phyloP scores from a whole-genome alignment of 2,888 invertebrate species.

The Drosophila koepferae region DNA sequence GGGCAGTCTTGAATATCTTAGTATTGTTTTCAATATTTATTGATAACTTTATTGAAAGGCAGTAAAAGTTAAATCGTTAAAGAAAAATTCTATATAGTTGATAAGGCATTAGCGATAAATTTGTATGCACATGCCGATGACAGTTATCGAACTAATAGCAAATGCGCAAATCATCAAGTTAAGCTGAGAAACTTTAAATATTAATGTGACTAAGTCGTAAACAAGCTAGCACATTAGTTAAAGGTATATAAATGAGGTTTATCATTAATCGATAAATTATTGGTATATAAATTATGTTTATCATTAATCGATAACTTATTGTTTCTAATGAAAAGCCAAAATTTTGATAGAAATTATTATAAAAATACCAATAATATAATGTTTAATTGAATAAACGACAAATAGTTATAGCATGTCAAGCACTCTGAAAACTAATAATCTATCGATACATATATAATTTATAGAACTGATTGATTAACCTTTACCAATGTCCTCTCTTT shows the following conservation, averaged over 20 bases:
- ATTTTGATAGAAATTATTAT: background rate
- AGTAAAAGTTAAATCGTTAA: background rate
- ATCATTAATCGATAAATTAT: too few species aligned
- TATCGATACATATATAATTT: background rate
- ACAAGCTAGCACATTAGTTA: too few species aligned
- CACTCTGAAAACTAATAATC: too few species aligned
- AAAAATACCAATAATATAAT: background rate
- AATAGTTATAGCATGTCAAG: background rate
- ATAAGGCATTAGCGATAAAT: background rate
- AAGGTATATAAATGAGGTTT: background rate
- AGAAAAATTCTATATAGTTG: too few species aligned
- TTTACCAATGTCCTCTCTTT: background rate
- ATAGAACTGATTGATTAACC: rapidly evolving
- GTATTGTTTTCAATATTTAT: background rate
- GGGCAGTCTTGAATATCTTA: background rate
- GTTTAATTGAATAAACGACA: background rate
- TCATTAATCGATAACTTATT: background rate
- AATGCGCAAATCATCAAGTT: too few species aligned
- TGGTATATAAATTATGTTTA: too few species aligned
- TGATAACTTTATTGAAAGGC: background rate
- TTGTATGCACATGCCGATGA: background rate
- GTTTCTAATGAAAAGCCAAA: too few species aligned
- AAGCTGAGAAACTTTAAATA: background rate
- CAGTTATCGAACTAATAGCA: background rate
- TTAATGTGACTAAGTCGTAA: background rate